These are phyloP conservation scores for Polyergus mexicanus DNA, from an alignment of 1,140 invertebrate genomes.

Conservation along the genomic window DNA sequence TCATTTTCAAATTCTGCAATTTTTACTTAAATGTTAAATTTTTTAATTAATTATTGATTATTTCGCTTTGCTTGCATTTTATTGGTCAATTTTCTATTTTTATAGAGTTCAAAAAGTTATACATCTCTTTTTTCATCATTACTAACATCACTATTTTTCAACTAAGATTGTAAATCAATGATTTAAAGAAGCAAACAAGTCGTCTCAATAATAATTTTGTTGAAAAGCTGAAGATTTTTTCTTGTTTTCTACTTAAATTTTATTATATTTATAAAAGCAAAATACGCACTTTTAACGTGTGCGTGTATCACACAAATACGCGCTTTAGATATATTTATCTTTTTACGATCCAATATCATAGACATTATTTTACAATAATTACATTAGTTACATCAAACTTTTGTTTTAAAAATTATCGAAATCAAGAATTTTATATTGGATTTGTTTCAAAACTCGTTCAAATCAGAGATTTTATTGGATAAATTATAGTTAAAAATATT, in stretches of 20 bases:
- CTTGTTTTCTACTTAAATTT: neutral
- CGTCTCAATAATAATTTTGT: neutral
- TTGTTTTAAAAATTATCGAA: no score
- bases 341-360: no score
- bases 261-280: neutral
- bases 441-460: neutral
- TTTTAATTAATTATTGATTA: neutral
- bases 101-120: neutral
- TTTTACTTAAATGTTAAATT: neutral
- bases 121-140: neutral
- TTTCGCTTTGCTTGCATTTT: neutral
- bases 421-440: neutral
- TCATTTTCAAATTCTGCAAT: neutral
- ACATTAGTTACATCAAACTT: no score
- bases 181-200: neutral
- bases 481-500: neutral
- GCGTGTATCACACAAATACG: no score
- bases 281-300: no score
- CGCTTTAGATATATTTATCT: no score
- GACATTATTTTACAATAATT: no score
- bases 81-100: neutral
- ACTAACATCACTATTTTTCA: constrained; percentile 22
- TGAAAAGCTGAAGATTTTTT: neutral
- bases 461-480: neutral
- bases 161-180: neutral